Evolutionary conservation across 2,888 invertebrate species (phyloP).

Genomic region (Caenorhabditis imperialis): DNA sequence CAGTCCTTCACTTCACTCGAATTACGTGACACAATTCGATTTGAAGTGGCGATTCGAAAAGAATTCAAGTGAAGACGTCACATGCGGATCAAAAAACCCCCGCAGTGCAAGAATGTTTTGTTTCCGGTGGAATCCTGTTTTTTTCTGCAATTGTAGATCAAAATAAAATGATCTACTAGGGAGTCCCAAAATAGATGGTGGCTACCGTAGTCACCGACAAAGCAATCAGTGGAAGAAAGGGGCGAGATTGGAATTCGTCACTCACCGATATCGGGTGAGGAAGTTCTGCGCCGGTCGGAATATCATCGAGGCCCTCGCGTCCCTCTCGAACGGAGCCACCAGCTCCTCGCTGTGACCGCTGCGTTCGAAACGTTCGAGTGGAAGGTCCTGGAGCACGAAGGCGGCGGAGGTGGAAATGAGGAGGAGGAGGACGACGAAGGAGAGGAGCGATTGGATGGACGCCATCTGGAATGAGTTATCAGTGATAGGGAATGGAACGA

Average conservation of each 20-base stretch:
- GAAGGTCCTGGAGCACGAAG: slow-evolving; percentile 55
- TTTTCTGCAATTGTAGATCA: too few relatives aligned
- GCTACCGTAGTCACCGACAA: neutral
- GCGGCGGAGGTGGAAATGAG: slow-evolving; percentile 11
- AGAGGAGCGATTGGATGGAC: slow-evolving; percentile 14
- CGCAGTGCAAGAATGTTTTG: too few relatives aligned
- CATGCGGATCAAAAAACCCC: too few relatives aligned
- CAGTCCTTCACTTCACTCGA: too few relatives aligned
- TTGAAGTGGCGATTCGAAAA: too few relatives aligned
- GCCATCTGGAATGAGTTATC: slow-evolving; percentile 33
- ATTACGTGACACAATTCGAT: too few relatives aligned
- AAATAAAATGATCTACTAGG: too few relatives aligned
- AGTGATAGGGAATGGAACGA: neutral
- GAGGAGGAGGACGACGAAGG: slow-evolving; percentile 23
- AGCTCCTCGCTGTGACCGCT: slow-evolving; percentile 17
- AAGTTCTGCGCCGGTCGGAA: slow-evolving; percentile 20
- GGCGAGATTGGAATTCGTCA: neutral
- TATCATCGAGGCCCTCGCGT: slow-evolving; percentile 8
- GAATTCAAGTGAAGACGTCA: too few relatives aligned
- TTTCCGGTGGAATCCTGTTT: too few relatives aligned
- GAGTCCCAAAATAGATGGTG: too few relatives aligned
- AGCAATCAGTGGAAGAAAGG: neutral
- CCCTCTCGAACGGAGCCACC: slow-evolving; percentile 12
- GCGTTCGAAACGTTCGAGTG: slow-evolving; percentile 57
- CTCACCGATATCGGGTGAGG: slow-evolving; percentile 26